Evolutionary conservation across 2,888 invertebrate genomes (phyloP), one percentile per base, ranked within the genome.

Genomic region (Copidosoma aretas): DNA sequence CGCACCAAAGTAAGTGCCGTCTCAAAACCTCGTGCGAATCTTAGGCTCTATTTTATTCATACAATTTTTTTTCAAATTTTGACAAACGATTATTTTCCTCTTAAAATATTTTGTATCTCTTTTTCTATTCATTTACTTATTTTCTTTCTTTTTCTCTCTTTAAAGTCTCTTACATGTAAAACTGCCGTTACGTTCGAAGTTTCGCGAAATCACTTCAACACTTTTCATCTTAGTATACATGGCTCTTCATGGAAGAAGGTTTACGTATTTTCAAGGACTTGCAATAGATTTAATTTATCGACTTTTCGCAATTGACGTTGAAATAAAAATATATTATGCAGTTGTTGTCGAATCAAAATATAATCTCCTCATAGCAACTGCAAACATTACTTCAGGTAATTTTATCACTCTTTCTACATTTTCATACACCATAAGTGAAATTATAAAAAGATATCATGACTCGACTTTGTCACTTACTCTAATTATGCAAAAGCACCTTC

Each of bases 191-290:
- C 32, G 32, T 32, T 32, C 32, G 32, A 32, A 32, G 32, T 32
- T 70, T 73, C 67, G 71, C 73, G 74, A 75, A 75, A 74, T 74
- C 72, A 70, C 72, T 71, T 75, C 71, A 62, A 73, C 68, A 67
- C 21, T 56, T 56, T 60, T 51, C 49, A 59, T 59, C 57, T 63
- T 52, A 22, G 60, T 52, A 17, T 41, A 15, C 57, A n/a, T 39
- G 52, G 57, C 62, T 64, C 62, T 46, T 72, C 62, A 46, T 21
- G 58, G 70, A 67, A 70, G 66, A 70, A 68, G 68, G 57, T 60
- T 68, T 60, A 32, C 46, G 54, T 51, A 53, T 32, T 62, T 62
- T 12, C 32, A 41, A 56, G 54, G 22, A 25, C 57, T 51, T 60
- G 64, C 65, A 58, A 21, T 19, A n/a, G 52, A 12, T 41, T 43